phyloP scores from a whole-genome alignment of 2,888 invertebrate species.

The Lasioglossum marginatum region DNA sequence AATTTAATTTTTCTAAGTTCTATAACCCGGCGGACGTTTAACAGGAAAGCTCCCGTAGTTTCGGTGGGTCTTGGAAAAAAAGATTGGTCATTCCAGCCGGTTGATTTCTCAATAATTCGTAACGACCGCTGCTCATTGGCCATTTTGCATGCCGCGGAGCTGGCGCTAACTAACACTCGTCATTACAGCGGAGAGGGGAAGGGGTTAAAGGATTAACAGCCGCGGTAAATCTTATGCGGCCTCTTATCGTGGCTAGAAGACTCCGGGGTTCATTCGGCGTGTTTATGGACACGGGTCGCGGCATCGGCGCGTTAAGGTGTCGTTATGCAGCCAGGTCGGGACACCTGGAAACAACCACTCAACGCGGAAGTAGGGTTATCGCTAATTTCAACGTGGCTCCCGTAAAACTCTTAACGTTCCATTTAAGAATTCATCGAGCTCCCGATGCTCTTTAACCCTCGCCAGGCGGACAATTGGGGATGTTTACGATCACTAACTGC shows the following conservation, averaged over 20 bases:
- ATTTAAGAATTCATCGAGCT: slow-evolving; percentile 16
- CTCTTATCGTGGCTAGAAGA: not conserved
- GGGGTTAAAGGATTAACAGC: not conserved
- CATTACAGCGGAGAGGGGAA: not conserved
- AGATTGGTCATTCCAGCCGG: not conserved
- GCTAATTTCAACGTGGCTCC: not conserved
- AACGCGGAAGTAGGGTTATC: not conserved
- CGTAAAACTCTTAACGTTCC: slow-evolving; percentile 16
- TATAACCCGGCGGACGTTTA: not conserved
- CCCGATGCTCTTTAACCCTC: not conserved
- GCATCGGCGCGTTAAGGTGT: not conserved
- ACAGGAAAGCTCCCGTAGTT: not conserved
- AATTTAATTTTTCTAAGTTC: not conserved
- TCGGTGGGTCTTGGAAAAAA: not conserved
- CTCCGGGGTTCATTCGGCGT: not conserved
- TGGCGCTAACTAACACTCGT: not conserved
- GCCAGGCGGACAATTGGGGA: not conserved
- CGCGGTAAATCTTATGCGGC: not conserved
- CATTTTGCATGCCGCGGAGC: not conserved
- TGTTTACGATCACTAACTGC: too few relatives aligned
- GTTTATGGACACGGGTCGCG: slow-evolving; percentile 5
- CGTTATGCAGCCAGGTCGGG: not conserved
- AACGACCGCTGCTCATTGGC: not conserved
- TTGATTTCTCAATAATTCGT: not conserved
- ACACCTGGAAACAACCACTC: slow-evolving; percentile 9